A percentile compares a stretch with the other conserved stretches of the same genome.
These are phyloP conservation scores for Antheraea yamamai DNA, from an alignment of 2,888 invertebrate genomes.

Conservation along the genomic window DNA sequence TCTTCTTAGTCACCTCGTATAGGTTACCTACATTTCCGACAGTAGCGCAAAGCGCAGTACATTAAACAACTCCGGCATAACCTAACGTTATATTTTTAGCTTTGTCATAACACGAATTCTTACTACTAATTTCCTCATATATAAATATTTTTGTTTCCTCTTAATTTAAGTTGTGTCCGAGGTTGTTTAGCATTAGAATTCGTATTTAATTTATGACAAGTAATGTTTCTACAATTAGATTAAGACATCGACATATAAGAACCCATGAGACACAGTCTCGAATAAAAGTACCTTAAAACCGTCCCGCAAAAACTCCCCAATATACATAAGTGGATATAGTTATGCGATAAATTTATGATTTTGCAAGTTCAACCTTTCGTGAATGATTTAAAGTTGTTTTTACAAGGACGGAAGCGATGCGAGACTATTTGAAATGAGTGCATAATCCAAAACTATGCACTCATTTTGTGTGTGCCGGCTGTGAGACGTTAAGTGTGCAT, in stretches of 20 bases:
- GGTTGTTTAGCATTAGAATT: background rate
- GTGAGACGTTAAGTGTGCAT: no score
- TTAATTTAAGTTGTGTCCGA: background rate
- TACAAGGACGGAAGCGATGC: no score
- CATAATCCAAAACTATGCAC: no score
- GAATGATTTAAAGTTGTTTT: no score
- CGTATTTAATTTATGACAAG: background rate
- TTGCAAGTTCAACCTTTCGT: no score
- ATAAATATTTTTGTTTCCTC: background rate
- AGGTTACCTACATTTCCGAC: background rate
- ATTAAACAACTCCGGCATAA: background rate
- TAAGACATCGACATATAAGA: background rate
- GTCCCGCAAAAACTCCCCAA: no score
- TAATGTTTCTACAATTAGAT: background rate
- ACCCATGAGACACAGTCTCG: no score
- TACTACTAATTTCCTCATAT: background rate
- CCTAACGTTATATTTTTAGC: background rate
- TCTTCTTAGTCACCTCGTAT: background rate
- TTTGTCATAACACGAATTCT: background rate
- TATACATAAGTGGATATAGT: no score
- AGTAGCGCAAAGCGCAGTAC: background rate
- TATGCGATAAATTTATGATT: no score
- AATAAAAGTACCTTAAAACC: no score
- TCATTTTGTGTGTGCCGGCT: no score
- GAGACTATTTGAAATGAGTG: no score